Evolutionary conservation across 2,888 invertebrate genomes (phyloP).

Genomic region (Acheta domesticus): DNA sequence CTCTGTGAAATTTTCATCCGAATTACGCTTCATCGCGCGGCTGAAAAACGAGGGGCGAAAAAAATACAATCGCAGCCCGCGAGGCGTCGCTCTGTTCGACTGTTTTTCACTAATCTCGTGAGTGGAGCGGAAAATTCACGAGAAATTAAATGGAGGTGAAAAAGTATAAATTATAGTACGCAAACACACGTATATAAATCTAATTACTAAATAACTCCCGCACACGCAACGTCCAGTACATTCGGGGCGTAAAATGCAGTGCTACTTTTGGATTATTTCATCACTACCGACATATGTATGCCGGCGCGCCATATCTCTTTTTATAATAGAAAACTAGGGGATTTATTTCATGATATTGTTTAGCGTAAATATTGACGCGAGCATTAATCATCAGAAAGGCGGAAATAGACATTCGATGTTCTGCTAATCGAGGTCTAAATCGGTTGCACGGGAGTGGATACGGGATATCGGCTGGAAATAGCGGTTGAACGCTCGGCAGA

Average conservation of each 20-base stretch:
- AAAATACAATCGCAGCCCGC: conserved; percentile 1
- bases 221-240: not conserved
- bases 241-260: not conserved
- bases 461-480: not conserved
- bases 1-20: not conserved
- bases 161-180: conserved; percentile 9
- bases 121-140: conserved; percentile 18
- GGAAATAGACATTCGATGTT: conserved; percentile 10
- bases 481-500: too few species aligned
- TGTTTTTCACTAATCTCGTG: conserved; percentile 18
- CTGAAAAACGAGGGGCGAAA: conserved; percentile 9
- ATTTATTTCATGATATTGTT: conserved; percentile 1
- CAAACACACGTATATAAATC: conserved; percentile 18
- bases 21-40: conserved; percentile 18
- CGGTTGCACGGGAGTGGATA: not conserved
- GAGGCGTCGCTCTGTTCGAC: conserved; percentile 18
- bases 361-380: not conserved
- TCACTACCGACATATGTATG: conserved; percentile 11
- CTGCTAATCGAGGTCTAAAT: not conserved
- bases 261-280: conserved; percentile 1
- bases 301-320: not conserved
- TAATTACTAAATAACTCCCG: conserved; percentile 18
- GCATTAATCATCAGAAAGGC: conserved; percentile 18
- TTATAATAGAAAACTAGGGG: conserved; percentile 1
- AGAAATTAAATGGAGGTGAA: conserved; percentile 18